phyloP scores from a whole-genome alignment of 1,140 invertebrate species.

The Lepidotrigona ventralis region DNA sequence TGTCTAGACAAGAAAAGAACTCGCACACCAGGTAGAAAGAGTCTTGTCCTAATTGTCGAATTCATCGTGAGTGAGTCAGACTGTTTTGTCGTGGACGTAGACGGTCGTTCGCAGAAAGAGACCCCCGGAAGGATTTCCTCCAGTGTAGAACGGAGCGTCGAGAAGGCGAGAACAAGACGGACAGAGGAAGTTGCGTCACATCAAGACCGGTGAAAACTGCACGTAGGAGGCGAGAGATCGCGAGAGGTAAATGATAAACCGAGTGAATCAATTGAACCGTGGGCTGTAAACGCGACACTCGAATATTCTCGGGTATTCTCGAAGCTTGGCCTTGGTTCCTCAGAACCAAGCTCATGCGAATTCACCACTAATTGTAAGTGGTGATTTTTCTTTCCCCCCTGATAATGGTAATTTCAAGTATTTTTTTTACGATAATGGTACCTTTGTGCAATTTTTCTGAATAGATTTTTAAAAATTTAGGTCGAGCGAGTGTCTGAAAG shows the following conservation, averaged over 20 bases:
- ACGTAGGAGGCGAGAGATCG: background rate
- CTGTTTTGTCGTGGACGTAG: constrained; percentile 32
- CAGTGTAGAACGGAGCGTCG: constrained; percentile 7
- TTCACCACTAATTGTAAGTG: background rate
- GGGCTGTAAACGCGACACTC: background rate
- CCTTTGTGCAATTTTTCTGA: too few relatives aligned
- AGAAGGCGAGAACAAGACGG: constrained; percentile 14
- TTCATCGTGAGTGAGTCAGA: constrained; percentile 62
- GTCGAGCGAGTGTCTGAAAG: too few relatives aligned
- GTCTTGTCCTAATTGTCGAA: constrained; percentile 59
- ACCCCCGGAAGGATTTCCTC: background rate
- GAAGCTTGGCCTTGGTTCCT: background rate
- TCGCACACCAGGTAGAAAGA: constrained; percentile 17
- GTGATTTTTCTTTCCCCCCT: background rate
- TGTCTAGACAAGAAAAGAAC: constrained; percentile 4
- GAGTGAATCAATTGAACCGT: constrained; percentile 24
- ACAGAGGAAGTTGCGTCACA: constrained; percentile 6
- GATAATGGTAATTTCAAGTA: too few relatives aligned
- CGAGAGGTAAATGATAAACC: background rate
- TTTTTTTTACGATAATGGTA: too few relatives aligned
- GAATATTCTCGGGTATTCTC: background rate
- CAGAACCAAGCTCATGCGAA: background rate
- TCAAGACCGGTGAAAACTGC: background rate
- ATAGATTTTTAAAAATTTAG: too few relatives aligned
- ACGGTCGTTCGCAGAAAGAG: background rate